These are phyloP conservation scores for Dasyornis broadbenti DNA, from an alignment of 2,113 vertebrate genomes.

Conservation along the genomic window DNA sequence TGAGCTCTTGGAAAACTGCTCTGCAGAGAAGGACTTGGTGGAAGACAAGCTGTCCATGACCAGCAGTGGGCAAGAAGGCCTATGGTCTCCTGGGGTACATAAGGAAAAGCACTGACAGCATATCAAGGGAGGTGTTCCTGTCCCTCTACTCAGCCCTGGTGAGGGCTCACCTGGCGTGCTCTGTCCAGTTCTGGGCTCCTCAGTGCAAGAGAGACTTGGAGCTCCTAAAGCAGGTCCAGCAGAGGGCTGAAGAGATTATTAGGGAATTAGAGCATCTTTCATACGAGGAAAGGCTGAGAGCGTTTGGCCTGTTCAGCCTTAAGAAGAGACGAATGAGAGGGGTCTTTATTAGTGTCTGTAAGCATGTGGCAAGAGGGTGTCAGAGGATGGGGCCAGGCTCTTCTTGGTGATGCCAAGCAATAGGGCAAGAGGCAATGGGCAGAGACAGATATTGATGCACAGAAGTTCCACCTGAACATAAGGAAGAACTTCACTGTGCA, in stretches of 20 bases:
- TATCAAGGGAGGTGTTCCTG: neutral
- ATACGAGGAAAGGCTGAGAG: neutral
- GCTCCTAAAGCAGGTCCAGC: accelerated
- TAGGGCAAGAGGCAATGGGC: neutral
- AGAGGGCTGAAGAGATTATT: neutral
- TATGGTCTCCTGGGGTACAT: neutral
- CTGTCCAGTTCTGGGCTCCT: neutral
- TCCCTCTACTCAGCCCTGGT: neutral
- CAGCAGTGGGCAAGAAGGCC: neutral
- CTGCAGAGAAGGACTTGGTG: neutral
- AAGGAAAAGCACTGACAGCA: neutral
- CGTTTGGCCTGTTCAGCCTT: neutral
- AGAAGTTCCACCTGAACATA: neutral
- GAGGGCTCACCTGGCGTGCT: neutral
- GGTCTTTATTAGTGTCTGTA: neutral
- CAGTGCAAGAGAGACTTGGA: neutral
- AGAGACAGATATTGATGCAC: neutral
- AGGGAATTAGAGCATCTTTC: neutral
- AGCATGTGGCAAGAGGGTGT: neutral
- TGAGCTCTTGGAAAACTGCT: neutral
- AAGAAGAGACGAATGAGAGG: neutral
- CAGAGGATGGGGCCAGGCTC: neutral
- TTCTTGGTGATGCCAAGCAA: neutral
- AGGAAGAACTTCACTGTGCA: accelerated
- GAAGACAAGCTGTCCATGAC: neutral